Evolutionary conservation across 1,140 invertebrate genomes (phyloP), one percentile per base, ranked within the genome.

Genomic region (Leptinotarsa defecta): DNA sequence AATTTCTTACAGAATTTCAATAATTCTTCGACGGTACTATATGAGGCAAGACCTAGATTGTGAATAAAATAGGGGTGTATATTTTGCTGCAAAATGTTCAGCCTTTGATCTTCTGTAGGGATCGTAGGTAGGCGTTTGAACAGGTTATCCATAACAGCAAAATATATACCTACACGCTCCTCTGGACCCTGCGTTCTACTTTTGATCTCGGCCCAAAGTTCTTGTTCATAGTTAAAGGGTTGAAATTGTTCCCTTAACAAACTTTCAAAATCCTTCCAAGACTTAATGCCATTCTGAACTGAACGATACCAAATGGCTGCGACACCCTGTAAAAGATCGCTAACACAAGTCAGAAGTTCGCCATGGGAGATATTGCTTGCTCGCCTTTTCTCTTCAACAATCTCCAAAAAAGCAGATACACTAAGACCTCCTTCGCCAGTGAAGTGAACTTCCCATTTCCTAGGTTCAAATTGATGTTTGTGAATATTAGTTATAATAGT

Each of bases 31-130:
- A 74, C 65, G 19, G 67, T 57, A 17, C 49, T 1, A 52, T 52
- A 74, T 48, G 27, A 72, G 20, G 11, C 19, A 13, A 24, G 67
- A 49, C n/a, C 73, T 63, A 15, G 20, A 68, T 8, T 48, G 1
- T 24, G 72, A 52, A 73, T 73, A 8, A 27, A 73, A 52, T 73
- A 81, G n/a, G 22, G 65, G 15, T 68, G 22, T 6, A 68, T 68
- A 68, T 68, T 68, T 15, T 43, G 22, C 24, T 24, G 19, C 8
- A 68, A 27, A 27, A 68, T 27, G 13, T 15, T 11, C 22, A 68
- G 24, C 15, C 34, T 22, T 6, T 19, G n/a, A 8, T 27, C 65
- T 15, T 68, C 65, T 68, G 65, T 22, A 24, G 65, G 65, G 34
- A 3, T 17, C 22, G 13, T 68, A n/a, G 13, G 65, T 27, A 27